phyloP scores from a whole-genome alignment of 2,113 vertebrate genomes.

The Notothenia coriiceps region DNA sequence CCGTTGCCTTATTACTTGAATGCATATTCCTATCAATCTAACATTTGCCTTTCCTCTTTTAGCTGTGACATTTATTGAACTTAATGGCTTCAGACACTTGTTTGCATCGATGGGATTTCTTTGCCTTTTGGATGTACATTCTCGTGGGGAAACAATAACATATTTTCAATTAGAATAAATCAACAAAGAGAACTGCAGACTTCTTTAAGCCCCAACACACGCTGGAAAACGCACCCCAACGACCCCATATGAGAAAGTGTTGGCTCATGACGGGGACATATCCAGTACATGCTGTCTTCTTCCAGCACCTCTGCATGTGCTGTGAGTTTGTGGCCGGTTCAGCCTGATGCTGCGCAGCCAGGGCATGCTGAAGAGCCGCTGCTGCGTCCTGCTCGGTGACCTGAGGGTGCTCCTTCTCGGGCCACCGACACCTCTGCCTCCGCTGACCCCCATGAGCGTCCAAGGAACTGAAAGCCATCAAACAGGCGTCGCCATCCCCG shows the following conservation, averaged over 20 bases:
- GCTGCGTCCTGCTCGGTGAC: constrained; percentile 96
- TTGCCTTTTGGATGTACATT: constrained; percentile 59
- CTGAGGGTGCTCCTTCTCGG: constrained; percentile 95
- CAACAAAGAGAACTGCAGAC: constrained; percentile 23
- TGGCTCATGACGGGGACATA: constrained; percentile 68
- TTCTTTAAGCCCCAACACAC: constrained; percentile 12
- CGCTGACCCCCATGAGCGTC: constrained; percentile 89
- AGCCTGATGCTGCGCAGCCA: constrained; percentile 91
- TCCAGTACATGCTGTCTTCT: constrained; percentile 75
- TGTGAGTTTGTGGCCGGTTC: constrained; percentile 79
- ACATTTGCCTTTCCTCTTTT: constrained; percentile 64
- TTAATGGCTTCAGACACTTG: constrained; percentile 85
- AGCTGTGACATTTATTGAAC: constrained; percentile 57
- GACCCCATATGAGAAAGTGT: constrained; percentile 49
- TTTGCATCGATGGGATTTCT: constrained; percentile 78
- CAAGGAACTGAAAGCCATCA: constrained; percentile 77
- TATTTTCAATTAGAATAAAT: constrained; percentile 16
- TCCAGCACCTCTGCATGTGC: constrained; percentile 83
- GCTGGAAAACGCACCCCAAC: constrained; percentile 33
- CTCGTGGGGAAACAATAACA: constrained; percentile 54
- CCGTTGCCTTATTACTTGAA: constrained; percentile 66
- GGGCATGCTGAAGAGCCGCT: constrained; percentile 97
- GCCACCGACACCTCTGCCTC: constrained; percentile 87
- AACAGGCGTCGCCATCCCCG: constrained; percentile 75
- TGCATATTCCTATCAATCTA: constrained; percentile 70